Percentiles rank a stretch among this genome's conserved stretches.
Conservation (phyloP, 2,888 invertebrate species). For the Melipona beecheii region DNA sequence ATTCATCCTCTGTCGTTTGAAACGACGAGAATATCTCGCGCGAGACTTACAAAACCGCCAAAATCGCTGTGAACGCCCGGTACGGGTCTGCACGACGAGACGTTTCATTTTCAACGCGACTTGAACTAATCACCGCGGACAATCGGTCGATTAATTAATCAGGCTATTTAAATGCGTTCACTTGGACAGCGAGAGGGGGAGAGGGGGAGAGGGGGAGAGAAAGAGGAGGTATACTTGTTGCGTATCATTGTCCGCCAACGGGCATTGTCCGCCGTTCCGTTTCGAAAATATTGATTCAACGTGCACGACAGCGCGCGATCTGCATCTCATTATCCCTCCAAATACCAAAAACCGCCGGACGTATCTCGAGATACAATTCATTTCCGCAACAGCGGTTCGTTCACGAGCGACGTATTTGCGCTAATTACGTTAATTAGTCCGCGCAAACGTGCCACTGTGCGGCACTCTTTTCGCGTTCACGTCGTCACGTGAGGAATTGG, state of each 20-base stretch:
- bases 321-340: conserved; percentile 44
- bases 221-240: conserved; percentile 60
- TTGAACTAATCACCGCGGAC: conserved; percentile 21
- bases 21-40: not conserved
- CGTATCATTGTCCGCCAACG: conserved; percentile 53
- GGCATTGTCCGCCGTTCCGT: conserved; percentile 52
- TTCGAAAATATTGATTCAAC: conserved; percentile 67
- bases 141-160: conserved; percentile 63
- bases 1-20: too few species aligned
- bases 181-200: conserved; percentile 10
- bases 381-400: not conserved
- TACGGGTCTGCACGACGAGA: too few species aligned
- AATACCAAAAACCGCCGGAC: conserved; percentile 27
- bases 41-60: not conserved
- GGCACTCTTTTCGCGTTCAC: not conserved
- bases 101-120: conserved; percentile 17
- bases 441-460: not conserved
- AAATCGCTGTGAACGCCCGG: not conserved
- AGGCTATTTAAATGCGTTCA: conserved; percentile 63
- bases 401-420: conserved; percentile 1
- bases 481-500: not conserved
- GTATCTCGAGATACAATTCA: conserved; percentile 27
- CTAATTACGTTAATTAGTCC: conserved; percentile 25
- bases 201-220: not conserved
- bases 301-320: conserved; percentile 5